Evolutionary conservation across 2,888 invertebrate genomes (phyloP).

Genomic region (Lasioglossum pauxillum): DNA sequence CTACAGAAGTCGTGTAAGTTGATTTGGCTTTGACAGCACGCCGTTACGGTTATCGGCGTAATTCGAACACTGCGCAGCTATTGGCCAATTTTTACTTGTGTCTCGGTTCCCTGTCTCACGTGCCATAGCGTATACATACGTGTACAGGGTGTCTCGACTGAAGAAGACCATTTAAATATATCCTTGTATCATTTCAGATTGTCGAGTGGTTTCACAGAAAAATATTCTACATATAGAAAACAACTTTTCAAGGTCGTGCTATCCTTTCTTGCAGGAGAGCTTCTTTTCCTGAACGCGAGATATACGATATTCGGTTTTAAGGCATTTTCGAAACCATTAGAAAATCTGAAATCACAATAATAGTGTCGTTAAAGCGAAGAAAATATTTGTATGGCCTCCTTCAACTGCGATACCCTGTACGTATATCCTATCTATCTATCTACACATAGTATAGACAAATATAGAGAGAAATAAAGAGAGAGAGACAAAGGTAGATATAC

Average conservation of each 20-base stretch:
- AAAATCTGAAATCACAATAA: not conserved
- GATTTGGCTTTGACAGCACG: constrained; percentile 33
- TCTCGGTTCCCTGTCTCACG: constrained; percentile 61
- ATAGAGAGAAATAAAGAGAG: not conserved
- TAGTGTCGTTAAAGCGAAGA: not conserved
- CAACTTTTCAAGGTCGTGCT: not conserved
- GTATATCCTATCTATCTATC: constrained; percentile 36
- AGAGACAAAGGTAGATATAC: not conserved
- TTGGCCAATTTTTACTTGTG: constrained; percentile 80
- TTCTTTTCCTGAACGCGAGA: not conserved
- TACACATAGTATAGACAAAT: constrained; percentile 23
- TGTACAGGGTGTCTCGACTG: constrained; percentile 13
- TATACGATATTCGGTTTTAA: not conserved
- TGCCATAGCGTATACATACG: constrained; percentile 65
- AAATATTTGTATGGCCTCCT: not conserved
- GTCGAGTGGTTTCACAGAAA: too few relatives aligned
- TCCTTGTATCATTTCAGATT: not conserved
- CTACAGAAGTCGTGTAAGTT: not conserved
- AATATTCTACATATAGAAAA: not conserved
- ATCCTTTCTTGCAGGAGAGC: not conserved
- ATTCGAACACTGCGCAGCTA: constrained; percentile 82
- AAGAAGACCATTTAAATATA: constrained; percentile 11
- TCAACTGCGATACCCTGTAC: not conserved
- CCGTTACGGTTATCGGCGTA: constrained; percentile 60
- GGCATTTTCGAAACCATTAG: not conserved